Evolutionary conservation across 2,113 vertebrate genomes (phyloP), one percentile per base, ranked within the genome.

Genomic region (Octodon degus): DNA sequence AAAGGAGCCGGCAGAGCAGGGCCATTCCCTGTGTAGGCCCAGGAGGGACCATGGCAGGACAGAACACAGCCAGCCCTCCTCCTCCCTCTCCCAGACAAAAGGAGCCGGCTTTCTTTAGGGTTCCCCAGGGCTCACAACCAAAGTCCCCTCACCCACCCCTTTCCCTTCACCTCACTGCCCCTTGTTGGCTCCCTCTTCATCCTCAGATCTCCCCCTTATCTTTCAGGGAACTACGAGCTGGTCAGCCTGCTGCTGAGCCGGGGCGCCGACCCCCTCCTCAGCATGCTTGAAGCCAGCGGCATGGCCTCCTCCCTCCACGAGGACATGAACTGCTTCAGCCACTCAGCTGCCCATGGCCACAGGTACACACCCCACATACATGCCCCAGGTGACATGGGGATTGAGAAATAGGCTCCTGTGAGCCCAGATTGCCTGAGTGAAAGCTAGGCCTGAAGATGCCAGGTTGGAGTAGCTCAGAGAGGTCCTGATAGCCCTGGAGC

Each of bases 261-360:
- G 7, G 99, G 99, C 0, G 99, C 99, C 0, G 99, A 99, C 63
- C 99, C 99, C 0, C 98, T 99, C 77, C 98, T 99, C 74, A 99
- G 99, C 96, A 98, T 98, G 98, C 97, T 99, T 0, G 99, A 99
- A 32, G 98, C 99, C 96, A 99, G 99, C 0, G 98, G 99, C 1
- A 98, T 99, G 94, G 99, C 99, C 0, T 99, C 99, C 0, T 99
- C 99, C 0, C 99, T 99, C 4, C 99, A 99, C 0, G 99, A 99
- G 95, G 99, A 99, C 40, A 99, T 99, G 99, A 99, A 99, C 95
- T 99, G 99, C 98, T 99, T 99, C 98, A 99, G 99, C 95, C 99
- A 99, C 58, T 99, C 99, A 0, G 99, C 99, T 0, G 99, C 99
- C 27, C 99, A 99, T 0, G 99, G 99, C 90, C 99, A 99, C 98